Evolutionary conservation across 2,113 vertebrate species (phyloP), one percentile per base, ranked within the genome.

Genomic region (Casuarius casuarius): DNA sequence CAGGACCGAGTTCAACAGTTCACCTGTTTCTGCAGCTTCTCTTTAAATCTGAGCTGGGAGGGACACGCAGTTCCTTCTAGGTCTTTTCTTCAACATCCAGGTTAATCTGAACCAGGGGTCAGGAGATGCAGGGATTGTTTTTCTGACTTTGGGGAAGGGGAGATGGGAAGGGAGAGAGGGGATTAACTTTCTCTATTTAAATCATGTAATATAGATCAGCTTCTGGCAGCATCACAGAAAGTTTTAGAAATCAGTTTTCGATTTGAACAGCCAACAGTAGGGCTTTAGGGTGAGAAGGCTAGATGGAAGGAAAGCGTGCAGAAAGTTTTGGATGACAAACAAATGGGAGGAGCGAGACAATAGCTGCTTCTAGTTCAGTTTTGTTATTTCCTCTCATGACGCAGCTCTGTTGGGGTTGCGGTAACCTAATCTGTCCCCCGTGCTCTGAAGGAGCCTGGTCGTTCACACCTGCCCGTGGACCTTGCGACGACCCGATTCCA

Each of bases 1-100:
- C 42, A 87, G 77, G 76, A 95, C 93, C 72, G 91, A 94, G 93
- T 94, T 96, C 90, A 94, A 84, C 52, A 89, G 86, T 96, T 98
- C 87, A 93, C 95, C 94, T 90, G 59, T 85, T 93, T 93, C 29
- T 42, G 74, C 79, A 72, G 59, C 80, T 92, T 78, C 63, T 94
- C 85, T 68, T 94, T 93, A 91, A 92, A 48, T 81, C 82, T 35
- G 26, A 61, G 3, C 63, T 72, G 92, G 44, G 90, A 95, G 35
- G 71, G 59, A 80, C 7, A 23, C 51, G 49, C 42, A 70, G 66
- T 71, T 35, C 19, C 90, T 97, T 54, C 44, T 59, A 46, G 65
- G 63, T 68, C 71, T 92, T 49, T 72, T 84, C 81, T 74, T 72
- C 0, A 4, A 77, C 52, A 74, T 89, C 48, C 5, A 8, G 52